Conservation (phyloP, 2,888 invertebrate species). For the Euproctis similis region DNA sequence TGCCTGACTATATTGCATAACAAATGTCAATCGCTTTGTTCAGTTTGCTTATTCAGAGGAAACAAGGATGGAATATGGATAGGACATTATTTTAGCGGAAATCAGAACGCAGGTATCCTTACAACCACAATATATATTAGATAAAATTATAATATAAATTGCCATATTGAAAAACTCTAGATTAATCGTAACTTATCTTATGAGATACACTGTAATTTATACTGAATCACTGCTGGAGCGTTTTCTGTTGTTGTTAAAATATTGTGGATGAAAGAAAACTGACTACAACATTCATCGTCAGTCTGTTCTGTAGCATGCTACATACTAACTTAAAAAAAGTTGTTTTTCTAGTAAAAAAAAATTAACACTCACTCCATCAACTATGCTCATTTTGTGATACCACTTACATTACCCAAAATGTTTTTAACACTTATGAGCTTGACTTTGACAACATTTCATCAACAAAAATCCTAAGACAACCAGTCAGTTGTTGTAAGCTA, state of each 20-base stretch:
- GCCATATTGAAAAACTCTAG: slow-evolving; percentile 76
- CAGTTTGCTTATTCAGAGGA: slow-evolving; percentile 43
- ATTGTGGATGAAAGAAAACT: slow-evolving; percentile 77
- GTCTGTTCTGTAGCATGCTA: slow-evolving; percentile 67
- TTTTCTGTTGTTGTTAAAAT: slow-evolving; percentile 56
- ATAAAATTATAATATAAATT: slow-evolving; percentile 78
- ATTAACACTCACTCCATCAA: slow-evolving; percentile 69
- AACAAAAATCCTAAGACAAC: slow-evolving; percentile 56
- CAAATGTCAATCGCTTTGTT: slow-evolving; percentile 32
- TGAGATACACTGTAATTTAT: slow-evolving; percentile 75
- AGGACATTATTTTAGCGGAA: slow-evolving; percentile 64
- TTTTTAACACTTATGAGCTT: slow-evolving; percentile 69
- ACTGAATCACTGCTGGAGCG: slow-evolving; percentile 69
- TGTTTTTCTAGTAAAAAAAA: slow-evolving; percentile 60
- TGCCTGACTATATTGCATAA: slow-evolving; percentile 34
- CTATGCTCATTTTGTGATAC: slow-evolving; percentile 68
- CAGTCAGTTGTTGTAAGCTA: slow-evolving; percentile 56
- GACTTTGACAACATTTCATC: slow-evolving; percentile 65
- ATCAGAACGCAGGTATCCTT: slow-evolving; percentile 78
- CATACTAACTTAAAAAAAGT: slow-evolving; percentile 66
- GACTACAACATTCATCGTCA: slow-evolving; percentile 63
- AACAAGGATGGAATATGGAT: slow-evolving; percentile 51
- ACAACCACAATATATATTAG: slow-evolving; percentile 84
- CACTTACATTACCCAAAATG: slow-evolving; percentile 71
- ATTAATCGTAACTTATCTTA: slow-evolving; percentile 74